Evolutionary conservation across 30 jellyfish, hydroid and myxozoan genomes (phyloP).

Genomic region (Sanderia malayensis): DNA sequence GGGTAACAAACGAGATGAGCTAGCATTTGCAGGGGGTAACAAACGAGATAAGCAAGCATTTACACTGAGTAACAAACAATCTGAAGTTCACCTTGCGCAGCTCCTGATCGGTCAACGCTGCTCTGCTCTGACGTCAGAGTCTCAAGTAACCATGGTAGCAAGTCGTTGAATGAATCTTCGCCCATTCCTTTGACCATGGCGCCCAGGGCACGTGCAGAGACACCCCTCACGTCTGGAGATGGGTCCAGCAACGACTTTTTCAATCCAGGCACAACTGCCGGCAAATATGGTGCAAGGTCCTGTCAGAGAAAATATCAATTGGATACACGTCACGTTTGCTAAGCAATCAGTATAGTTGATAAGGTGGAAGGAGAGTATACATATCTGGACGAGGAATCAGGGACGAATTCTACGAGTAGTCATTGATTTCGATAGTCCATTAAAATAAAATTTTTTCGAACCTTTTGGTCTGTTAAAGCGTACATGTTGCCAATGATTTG

Average conservation of each 20-base stretch:
- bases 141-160: slow-evolving; percentile 97
- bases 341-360: too few relatives aligned
- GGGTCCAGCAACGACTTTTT: slow-evolving; percentile 93
- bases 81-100: slow-evolving; percentile 88
- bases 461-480: slow-evolving; percentile 97
- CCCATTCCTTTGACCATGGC: slow-evolving; percentile 99
- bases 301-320: not conserved
- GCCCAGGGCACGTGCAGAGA: slow-evolving; percentile 97
- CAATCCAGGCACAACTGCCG: slow-evolving; percentile 98
- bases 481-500: slow-evolving; percentile 97
- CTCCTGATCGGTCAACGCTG: slow-evolving; percentile 98
- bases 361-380: too few relatives aligned
- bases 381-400: too few relatives aligned
- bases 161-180: slow-evolving; percentile 88
- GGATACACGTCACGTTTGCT: not conserved
- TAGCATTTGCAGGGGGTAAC: too few relatives aligned
- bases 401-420: too few relatives aligned
- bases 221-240: slow-evolving; percentile 98
- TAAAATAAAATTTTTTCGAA: too few relatives aligned
- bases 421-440: too few relatives aligned
- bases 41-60: too few relatives aligned
- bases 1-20: not conserved
- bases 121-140: slow-evolving; percentile 96
- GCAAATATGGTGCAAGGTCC: slow-evolving; percentile 96
- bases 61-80: too few relatives aligned